Percentiles rank a stretch among this genome's conserved stretches.
Conservation (phyloP, 2,797 vertebrate genomes). For the Anniella stebbinsi region DNA sequence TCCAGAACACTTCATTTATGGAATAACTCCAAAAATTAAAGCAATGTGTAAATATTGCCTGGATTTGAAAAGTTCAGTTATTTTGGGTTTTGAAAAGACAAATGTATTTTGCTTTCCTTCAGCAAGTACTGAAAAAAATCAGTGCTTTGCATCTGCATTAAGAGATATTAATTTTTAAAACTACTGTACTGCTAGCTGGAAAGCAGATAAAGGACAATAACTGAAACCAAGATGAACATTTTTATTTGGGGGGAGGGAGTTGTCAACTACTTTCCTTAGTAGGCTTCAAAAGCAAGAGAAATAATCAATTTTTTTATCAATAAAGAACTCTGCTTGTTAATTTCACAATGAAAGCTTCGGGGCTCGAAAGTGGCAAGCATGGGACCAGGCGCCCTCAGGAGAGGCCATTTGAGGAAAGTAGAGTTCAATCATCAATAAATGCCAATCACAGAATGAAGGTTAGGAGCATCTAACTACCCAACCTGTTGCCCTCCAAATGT, state of each 20-base stretch:
- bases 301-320: slow-evolving; percentile 37
- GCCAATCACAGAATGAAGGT: slow-evolving; percentile 13
- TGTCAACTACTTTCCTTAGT: slow-evolving; percentile 21
- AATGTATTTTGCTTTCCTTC: not conserved
- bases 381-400: slow-evolving; percentile 13
- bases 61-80: slow-evolving; percentile 12
- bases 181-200: not conserved
- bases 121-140: not conserved
- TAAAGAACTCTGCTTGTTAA: slow-evolving; percentile 40
- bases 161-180: slow-evolving; percentile 28
- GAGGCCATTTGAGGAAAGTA: slow-evolving; percentile 41
- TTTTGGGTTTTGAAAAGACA: not conserved
- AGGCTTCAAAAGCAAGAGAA: slow-evolving; percentile 37
- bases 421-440: slow-evolving; percentile 29
- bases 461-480: not conserved
- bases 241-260: not conserved
- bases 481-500: not conserved
- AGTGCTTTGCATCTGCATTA: slow-evolving; percentile 19
- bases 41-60: not conserved
- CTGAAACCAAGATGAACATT: slow-evolving; percentile 31
- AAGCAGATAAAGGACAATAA: slow-evolving; percentile 15
- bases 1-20: not conserved
- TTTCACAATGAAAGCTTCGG: slow-evolving; percentile 34
- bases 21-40: not conserved
- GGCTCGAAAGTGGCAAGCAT: slow-evolving; percentile 31